A percentile compares a stretch with the other conserved stretches of the same genome.
Conservation (phyloP, 1,140 invertebrate genomes). For the Aphelinus certus region DNA sequence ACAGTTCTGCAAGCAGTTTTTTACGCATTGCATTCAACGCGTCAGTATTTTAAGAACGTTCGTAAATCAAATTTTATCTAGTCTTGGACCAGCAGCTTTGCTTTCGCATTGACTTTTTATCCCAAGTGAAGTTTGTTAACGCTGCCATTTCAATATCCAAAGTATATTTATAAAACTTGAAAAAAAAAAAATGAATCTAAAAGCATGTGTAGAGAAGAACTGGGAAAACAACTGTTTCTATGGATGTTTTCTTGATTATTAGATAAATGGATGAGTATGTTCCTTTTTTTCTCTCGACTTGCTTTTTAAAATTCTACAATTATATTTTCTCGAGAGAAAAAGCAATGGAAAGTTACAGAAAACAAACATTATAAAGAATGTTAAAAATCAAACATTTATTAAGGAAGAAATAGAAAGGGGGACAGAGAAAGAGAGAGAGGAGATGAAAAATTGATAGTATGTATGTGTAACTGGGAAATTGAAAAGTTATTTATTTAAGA, state of each 20-base stretch:
- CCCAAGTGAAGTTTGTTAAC: conserved; percentile 36
- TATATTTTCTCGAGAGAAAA: conserved; percentile 28
- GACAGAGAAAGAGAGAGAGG: conserved; percentile 12
- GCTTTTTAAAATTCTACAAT: conserved; percentile 19
- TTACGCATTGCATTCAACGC: conserved; percentile 33
- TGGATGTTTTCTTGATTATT: conserved; percentile 25
- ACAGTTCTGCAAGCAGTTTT: conserved; percentile 32
- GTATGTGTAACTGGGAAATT: conserved; percentile 41
- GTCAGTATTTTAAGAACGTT: conserved; percentile 40
- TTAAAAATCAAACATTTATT: conserved; percentile 58
- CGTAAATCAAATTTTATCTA: conserved; percentile 44
- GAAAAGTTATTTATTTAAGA: conserved; percentile 46
- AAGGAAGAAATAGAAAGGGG: conserved; percentile 41
- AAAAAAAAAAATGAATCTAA: conserved; percentile 34
- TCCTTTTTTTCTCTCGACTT: conserved; percentile 37
- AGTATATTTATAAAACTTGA: conserved; percentile 50
- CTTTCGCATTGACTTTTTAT: conserved; percentile 41
- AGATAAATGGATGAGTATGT: conserved; percentile 32
- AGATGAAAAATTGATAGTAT: conserved; percentile 35
- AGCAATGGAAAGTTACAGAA: conserved; percentile 41
- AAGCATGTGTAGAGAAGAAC: conserved; percentile 26
- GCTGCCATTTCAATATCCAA: conserved; percentile 45
- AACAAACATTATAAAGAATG: conserved; percentile 45
- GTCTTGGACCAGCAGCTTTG: conserved; percentile 43
- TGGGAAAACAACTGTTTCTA: conserved; percentile 21